These are phyloP conservation scores for Aphidoletes aphidimyza DNA, from an alignment of 2,888 invertebrate species.

Conservation along the genomic window DNA sequence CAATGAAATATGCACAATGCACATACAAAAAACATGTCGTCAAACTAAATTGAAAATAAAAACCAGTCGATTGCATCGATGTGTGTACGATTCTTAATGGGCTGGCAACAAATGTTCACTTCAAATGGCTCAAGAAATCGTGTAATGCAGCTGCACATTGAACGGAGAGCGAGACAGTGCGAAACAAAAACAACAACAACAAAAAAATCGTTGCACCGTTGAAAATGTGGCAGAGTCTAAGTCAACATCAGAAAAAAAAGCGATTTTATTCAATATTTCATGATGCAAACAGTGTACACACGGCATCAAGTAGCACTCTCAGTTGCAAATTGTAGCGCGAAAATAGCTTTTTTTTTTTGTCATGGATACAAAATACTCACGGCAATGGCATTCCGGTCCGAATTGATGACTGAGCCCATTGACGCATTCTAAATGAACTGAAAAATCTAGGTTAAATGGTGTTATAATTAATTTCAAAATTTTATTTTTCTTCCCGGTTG, in stretches of 20 bases:
- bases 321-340: neutral
- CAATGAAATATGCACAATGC: too few relatives aligned
- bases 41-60: neutral
- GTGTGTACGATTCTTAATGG: slow-evolving; percentile 39
- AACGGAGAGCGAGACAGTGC: neutral
- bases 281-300: slow-evolving; percentile 21
- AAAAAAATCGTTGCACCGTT: neutral
- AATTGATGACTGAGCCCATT: slow-evolving; percentile 11
- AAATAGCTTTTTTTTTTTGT: neutral
- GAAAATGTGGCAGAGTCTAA: neutral
- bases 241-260: neutral
- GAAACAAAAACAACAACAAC: neutral
- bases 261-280: neutral
- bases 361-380: neutral
- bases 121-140: slow-evolving; percentile 17
- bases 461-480: neutral
- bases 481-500: neutral
- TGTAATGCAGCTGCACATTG: neutral
- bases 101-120: slow-evolving; percentile 21
- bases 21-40: slow-evolving; percentile 28
- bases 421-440: neutral
- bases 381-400: neutral
- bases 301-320: neutral
- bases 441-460: slow-evolving; percentile 10
- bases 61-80: slow-evolving; percentile 46